A percentile compares a stretch with the other conserved stretches of the same genome.
phyloP scores from a whole-genome alignment of 2,888 invertebrate genomes.

The Cheilosia scutellata region DNA sequence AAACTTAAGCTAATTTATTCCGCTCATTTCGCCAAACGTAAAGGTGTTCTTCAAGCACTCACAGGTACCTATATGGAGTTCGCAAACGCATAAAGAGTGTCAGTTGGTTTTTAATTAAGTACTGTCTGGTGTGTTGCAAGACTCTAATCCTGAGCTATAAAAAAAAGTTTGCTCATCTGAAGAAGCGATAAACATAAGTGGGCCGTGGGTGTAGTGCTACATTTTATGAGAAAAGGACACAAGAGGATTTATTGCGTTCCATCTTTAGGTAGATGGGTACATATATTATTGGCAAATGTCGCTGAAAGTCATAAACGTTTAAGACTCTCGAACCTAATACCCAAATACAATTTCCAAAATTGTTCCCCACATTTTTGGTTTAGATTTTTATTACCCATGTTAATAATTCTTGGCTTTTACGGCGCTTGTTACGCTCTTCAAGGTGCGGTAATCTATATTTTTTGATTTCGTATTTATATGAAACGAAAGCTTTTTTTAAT shows the following conservation, averaged over 20 bases:
- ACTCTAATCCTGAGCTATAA: conserved; percentile 13
- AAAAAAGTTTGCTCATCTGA: conserved; percentile 44
- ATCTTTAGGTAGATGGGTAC: not conserved
- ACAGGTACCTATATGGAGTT: too few species aligned
- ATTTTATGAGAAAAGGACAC: conserved; percentile 23
- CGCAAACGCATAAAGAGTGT: not conserved
- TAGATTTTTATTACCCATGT: too few species aligned
- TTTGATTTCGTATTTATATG: too few species aligned
- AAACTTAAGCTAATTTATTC: conserved; percentile 50
- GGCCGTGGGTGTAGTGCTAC: conserved; percentile 1
- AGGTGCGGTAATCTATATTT: too few species aligned
- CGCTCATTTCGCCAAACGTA: conserved; percentile 30
- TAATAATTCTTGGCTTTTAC: too few species aligned
- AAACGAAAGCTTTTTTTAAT: too few species aligned
- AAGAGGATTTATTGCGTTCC: too few species aligned
- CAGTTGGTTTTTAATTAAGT: conserved; percentile 50
- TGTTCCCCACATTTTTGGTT: too few species aligned
- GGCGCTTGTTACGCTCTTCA: too few species aligned
- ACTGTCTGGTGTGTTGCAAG: conserved; percentile 17
- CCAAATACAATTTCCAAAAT: too few species aligned
- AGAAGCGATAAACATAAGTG: conserved; percentile 21
- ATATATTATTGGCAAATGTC: conserved; percentile 4
- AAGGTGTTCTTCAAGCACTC: conserved; percentile 10
- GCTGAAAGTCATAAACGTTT: conserved; percentile 18
- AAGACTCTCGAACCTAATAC: too few species aligned